These are phyloP conservation scores for Caenorhabditis inopinata DNA, from an alignment of 1,140 invertebrate genomes.

Conservation along the genomic window DNA sequence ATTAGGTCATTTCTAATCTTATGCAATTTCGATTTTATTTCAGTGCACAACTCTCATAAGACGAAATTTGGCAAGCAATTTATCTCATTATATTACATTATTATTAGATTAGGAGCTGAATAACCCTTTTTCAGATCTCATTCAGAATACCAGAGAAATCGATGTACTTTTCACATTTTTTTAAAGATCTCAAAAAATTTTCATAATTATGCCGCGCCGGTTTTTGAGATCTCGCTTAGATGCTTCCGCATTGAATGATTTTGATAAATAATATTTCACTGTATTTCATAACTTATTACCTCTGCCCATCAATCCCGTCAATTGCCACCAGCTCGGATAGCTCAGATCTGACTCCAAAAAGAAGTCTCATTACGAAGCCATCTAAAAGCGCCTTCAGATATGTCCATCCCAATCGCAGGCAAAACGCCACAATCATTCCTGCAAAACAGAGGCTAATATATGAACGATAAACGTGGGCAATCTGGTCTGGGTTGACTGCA, in stretches of 20 bases:
- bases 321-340: constrained; percentile 86
- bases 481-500: not conserved
- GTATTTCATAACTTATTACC: constrained; percentile 82
- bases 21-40: too few species aligned
- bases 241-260: constrained; percentile 67
- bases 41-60: too few species aligned
- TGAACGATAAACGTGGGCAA: constrained; percentile 11
- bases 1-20: too few species aligned
- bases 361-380: constrained; percentile 87
- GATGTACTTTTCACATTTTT: too few species aligned
- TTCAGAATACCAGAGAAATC: too few species aligned
- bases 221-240: too few species aligned
- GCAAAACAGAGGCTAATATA: constrained; percentile 50
- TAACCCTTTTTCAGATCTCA: too few species aligned
- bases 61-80: too few species aligned
- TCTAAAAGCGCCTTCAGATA: constrained; percentile 83
- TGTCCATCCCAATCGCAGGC: constrained; percentile 86
- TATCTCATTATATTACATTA: too few species aligned
- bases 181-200: too few species aligned
- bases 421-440: constrained; percentile 90
- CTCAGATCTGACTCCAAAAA: constrained; percentile 89
- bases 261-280: constrained; percentile 77
- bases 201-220: too few species aligned
- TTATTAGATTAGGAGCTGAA: too few species aligned
- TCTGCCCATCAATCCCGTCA: constrained; percentile 78